Conservation (phyloP, 64 coral and sea anemone genomes). For the Pocillopora verrucosa region DNA sequence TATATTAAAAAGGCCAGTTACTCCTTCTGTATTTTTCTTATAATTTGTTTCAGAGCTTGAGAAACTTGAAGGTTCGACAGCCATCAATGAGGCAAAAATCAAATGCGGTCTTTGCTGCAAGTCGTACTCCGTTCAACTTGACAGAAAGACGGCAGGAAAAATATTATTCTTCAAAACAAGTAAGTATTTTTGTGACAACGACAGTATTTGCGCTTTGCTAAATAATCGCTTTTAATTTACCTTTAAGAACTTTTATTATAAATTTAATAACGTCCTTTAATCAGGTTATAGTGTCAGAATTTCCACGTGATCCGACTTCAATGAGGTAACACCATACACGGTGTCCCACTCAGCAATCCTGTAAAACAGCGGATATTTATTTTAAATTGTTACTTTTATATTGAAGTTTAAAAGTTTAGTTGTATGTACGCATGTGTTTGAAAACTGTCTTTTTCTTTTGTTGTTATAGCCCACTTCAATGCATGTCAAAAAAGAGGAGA, state of each 20-base stretch:
- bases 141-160: slow-evolving; percentile 33
- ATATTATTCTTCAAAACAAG: slow-evolving; percentile 56
- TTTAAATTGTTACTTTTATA: neutral
- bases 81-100: slow-evolving; percentile 47
- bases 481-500: slow-evolving; percentile 42
- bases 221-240: no score
- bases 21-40: neutral
- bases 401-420: no score
- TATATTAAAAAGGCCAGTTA: neutral
- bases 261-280: no score
- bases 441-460: slow-evolving; percentile 6
- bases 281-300: no score
- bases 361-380: slow-evolving; percentile 21
- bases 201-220: neutral
- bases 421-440: neutral
- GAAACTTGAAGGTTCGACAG: slow-evolving; percentile 58
- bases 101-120: slow-evolving; percentile 65
- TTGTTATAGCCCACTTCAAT: slow-evolving; percentile 61
- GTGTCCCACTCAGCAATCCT: slow-evolving; percentile 24
- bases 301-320: no score
- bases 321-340: neutral
- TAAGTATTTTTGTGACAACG: slow-evolving; percentile 15
- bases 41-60: slow-evolving; percentile 48
- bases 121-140: slow-evolving; percentile 33
- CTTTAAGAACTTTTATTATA: no score